Evolutionary conservation across 2,797 vertebrate species (phyloP).

Genomic region (Notolepis coatsorum): DNA sequence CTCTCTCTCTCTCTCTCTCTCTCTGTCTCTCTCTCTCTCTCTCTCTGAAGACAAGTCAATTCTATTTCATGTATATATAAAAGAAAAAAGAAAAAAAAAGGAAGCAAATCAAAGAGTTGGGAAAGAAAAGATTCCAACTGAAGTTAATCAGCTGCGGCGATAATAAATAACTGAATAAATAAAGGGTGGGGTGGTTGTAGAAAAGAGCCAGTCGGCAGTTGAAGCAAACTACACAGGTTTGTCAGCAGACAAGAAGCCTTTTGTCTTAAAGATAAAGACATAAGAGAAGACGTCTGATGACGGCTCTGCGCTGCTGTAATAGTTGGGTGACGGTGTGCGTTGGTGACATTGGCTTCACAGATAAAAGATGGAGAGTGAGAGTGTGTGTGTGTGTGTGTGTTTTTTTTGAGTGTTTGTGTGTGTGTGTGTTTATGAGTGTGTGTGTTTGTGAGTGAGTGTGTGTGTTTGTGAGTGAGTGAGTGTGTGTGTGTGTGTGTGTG

Average conservation of each 20-base stretch:
- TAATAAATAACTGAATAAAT: too few relatives aligned
- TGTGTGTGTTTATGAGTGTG: background rate
- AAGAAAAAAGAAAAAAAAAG: conserved; percentile 24
- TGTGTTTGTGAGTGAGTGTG: conserved; percentile 5
- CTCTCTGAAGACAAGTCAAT: conserved; percentile 37
- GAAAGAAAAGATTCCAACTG: conserved; percentile 37
- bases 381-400: conserved; percentile 1
- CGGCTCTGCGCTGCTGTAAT: conserved; percentile 35
- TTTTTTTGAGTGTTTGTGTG: too few relatives aligned
- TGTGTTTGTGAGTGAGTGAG: background rate
- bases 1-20: too few relatives aligned
- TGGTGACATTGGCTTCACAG: conserved; percentile 39
- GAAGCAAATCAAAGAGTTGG: conserved; percentile 52
- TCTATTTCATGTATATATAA: conserved; percentile 36
- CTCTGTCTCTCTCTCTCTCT: too few relatives aligned
- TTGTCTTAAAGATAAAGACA: conserved; percentile 63
- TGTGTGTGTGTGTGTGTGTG: background rate
- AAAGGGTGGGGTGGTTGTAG: conserved; percentile 16
- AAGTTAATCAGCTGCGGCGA: conserved; percentile 38
- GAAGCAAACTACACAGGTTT: conserved; percentile 42
- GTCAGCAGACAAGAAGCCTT: conserved; percentile 53
- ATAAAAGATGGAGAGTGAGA: conserved; percentile 8
- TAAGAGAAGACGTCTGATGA: conserved; percentile 17
- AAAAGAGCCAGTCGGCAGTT: conserved; percentile 47
- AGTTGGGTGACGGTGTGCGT: conserved; percentile 20